Evolutionary conservation across 2,888 invertebrate genomes (phyloP).

Genomic region (Megastigmus dorsalis): DNA sequence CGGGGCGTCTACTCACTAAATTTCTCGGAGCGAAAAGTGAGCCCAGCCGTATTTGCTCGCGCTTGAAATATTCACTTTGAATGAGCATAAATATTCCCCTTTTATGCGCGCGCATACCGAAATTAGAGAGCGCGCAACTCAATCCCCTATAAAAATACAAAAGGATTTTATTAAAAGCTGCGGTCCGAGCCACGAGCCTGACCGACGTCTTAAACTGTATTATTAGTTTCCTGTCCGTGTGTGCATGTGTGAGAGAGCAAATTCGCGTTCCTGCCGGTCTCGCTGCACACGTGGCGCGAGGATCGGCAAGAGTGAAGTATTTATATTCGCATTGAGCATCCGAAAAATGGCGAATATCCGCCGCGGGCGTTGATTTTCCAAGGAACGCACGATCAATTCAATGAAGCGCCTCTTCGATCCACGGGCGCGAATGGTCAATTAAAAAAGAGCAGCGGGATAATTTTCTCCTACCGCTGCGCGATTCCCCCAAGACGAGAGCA

Average conservation of each 20-base stretch:
- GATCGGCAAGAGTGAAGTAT: too few relatives aligned
- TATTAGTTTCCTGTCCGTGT: too few relatives aligned
- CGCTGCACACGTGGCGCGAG: too few relatives aligned
- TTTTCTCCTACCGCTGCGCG: slow-evolving; percentile 42
- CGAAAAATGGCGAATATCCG: too few relatives aligned
- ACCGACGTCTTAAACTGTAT: too few relatives aligned
- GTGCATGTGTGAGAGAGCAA: too few relatives aligned
- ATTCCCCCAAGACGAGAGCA: neutral
- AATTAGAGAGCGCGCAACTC: neutral
- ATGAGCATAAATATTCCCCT: slow-evolving; percentile 23
- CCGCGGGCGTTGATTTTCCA: slow-evolving; percentile 30
- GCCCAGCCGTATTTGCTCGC: slow-evolving; percentile 54
- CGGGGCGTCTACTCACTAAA: slow-evolving; percentile 43
- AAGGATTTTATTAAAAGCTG: slow-evolving; percentile 16
- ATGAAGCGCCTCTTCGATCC: slow-evolving; percentile 39
- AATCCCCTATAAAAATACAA: slow-evolving; percentile 33
- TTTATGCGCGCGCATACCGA: too few relatives aligned
- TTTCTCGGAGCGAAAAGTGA: slow-evolving; percentile 48
- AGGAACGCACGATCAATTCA: slow-evolving; percentile 44
- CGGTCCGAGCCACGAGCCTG: too few relatives aligned
- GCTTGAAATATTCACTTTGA: slow-evolving; percentile 49
- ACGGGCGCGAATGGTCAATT: slow-evolving; percentile 31
- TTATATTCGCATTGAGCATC: too few relatives aligned
- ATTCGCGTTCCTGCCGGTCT: too few relatives aligned
- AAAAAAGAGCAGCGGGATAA: slow-evolving; percentile 34